Base-by-base conservation (phyloP, 2,888 invertebrate genomes). In the Drosophila niveifrons region DNA sequence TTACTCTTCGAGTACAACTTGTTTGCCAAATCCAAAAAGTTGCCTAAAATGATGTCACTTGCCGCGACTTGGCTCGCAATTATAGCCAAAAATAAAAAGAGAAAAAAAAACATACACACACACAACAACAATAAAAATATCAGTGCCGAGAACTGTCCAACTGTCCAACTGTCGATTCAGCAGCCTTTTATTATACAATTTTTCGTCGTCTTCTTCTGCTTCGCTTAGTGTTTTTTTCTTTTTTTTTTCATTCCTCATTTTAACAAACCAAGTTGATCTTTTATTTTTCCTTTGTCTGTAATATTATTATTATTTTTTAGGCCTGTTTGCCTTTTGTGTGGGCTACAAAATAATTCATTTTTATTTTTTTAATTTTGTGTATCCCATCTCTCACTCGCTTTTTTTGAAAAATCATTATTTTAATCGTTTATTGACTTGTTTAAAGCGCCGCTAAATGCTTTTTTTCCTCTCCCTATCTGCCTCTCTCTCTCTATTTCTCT, bases 371-470 rank as follows among this genome's bases (percentile, higher is more conserved):
- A 23, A 23, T 23, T 36, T 36, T 36, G 4, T 4, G 23, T 23
- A 23, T 4, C 39, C 13, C 39, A 13, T 39, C 13, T 15, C 39
- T 41, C 39, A 13, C 39, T 41, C 39, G 13, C 39, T 31, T 58
- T 48, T 48, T 80, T 75, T 70, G 74, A 65, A 74, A 80, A 82
- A 80, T 87, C 87, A 87, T 85, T 85, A 82, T 80, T 88, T 86
- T 80, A 89, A 88, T 88, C 89, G 89, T 89, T 82, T 88, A 88
- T 88, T 89, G 89, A 89, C 89, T 88, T 88, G 83, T 85, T 83
- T 89, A 89, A 82, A 69, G 77, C 82, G 70, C 73, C 73, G 75
- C 72, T 77, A 78, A 84, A 84, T 77, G 73, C 66, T 75, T 69
- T 66, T 62, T 68, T 55, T n/a, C 34, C 34, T n/a, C 34, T 23